Evolutionary conservation across 2,888 invertebrate genomes (phyloP).

Genomic region (Drosophila colorata): DNA sequence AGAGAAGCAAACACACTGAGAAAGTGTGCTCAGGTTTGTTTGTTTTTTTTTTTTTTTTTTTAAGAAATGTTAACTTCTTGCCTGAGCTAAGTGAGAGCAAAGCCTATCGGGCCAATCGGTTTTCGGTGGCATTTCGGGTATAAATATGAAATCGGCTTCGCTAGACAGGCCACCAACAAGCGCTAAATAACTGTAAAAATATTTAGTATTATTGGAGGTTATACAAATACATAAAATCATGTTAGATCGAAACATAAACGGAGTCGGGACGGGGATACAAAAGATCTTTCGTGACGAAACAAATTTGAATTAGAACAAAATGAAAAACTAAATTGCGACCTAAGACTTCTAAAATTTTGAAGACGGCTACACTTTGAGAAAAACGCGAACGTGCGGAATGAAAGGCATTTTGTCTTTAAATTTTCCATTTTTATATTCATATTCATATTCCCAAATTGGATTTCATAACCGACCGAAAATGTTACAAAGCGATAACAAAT

Average conservation of each 20-base stretch:
- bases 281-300: not conserved
- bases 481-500: too few species aligned
- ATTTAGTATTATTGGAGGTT: slow-evolving; percentile 41
- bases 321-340: too few species aligned
- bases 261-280: not conserved
- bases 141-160: slow-evolving; percentile 95
- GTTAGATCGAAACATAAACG: slow-evolving; percentile 8
- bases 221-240: slow-evolving; percentile 22
- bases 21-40: slow-evolving; percentile 21
- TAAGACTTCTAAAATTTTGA: too few species aligned
- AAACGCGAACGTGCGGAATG: too few species aligned
- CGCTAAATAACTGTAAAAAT: slow-evolving; percentile 91
- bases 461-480: too few species aligned
- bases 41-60: not conserved
- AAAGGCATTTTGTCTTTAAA: too few species aligned
- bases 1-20: slow-evolving; percentile 7
- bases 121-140: slow-evolving; percentile 94
- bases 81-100: slow-evolving; percentile 91
- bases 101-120: slow-evolving; percentile 91
- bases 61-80: slow-evolving; percentile 83
- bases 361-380: too few species aligned
- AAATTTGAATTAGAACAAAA: not conserved
- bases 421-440: too few species aligned
- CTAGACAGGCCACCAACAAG: slow-evolving; percentile 92
- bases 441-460: too few species aligned